These are phyloP conservation scores for Ooceraea biroi DNA, from an alignment of 1,140 invertebrate genomes.

Conservation along the genomic window DNA sequence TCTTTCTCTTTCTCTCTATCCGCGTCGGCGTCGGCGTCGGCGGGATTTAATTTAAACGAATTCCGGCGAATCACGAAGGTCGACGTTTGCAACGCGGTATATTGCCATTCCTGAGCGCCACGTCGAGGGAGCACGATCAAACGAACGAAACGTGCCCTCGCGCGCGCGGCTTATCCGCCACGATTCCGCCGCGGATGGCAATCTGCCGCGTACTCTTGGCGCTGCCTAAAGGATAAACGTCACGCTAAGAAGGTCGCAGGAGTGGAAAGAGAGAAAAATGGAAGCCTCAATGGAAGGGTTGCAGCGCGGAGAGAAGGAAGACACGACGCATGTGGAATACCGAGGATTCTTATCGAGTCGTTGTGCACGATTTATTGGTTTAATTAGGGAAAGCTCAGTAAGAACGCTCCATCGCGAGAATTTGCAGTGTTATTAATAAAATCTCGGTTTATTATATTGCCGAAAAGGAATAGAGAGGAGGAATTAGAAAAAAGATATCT, in stretches of 20 bases:
- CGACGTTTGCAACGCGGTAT: constrained; percentile 69
- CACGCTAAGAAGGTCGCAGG: constrained; percentile 43
- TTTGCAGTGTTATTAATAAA: neutral
- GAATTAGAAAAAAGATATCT: too few species aligned
- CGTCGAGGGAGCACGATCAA: constrained; percentile 65
- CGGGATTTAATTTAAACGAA: constrained; percentile 76
- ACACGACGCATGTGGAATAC: constrained; percentile 27
- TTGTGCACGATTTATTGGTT: constrained; percentile 45
- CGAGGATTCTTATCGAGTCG: constrained; percentile 50
- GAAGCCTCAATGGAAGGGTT: constrained; percentile 13
- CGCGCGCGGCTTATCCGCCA: constrained; percentile 25
- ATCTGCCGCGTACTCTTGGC: constrained; percentile 10
- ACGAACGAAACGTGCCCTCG: constrained; percentile 63
- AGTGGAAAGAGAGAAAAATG: constrained; percentile 24
- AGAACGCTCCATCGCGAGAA: neutral
- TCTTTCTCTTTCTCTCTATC: neutral
- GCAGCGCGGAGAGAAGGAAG: constrained; percentile 4
- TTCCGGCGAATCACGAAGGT: constrained; percentile 71
- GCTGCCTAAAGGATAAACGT: constrained; percentile 57
- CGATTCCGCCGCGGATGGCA: constrained; percentile 48
- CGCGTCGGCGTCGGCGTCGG: constrained; percentile 30
- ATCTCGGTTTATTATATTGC: neutral
- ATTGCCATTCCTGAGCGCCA: constrained; percentile 75
- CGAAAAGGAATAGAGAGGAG: too few species aligned
- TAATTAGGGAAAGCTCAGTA: constrained; percentile 42